Evolutionary conservation across 2,888 invertebrate genomes (phyloP), one percentile per base, ranked within the genome.

Genomic region (Dolomedes plantarius): DNA sequence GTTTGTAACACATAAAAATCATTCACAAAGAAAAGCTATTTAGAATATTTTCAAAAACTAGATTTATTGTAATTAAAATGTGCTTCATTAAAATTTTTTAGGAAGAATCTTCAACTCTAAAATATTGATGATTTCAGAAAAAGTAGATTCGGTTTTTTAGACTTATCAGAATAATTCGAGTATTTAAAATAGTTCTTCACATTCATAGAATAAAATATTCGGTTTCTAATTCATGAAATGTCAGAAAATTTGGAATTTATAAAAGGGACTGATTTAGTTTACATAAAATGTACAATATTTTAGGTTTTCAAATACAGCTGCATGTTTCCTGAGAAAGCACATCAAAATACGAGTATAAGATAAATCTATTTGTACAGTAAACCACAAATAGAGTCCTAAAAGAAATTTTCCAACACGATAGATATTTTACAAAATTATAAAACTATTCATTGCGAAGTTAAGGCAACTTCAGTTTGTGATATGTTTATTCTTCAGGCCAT

Each of bases 391-490:
- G 78, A 78, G 62, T 36, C 41, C 19, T 62, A 64, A 81, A 69
- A 50, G 27, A 67, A 77, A 83, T 23, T 36, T 77, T 83, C 72
- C 50, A 73, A 46, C 41, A 56, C 64, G 67, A 65, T 65, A 64
- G 69, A 72, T 62, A 65, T 67, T 36, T 83, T 73, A 83, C 67
- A 83, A 83, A 83, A 77, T 83, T 83, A 83, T 83, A 83, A 77
- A 83, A 83, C 76, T 76, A 77, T 72, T 77, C 64, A 73, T 72
- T 77, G 83, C 77, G 76, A 83, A 83, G 83, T 77, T 83, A 83
- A 83, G 83, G 83, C 83, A 83, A 77, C 83, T 77, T 77, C 77
- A 83, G 83, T 77, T 81, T 72, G 50, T 83, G 83, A 83, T 83
- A 83, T 83, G 83, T 83, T 77, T 72, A 83, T 83, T 83, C 83